Conservation (phyloP, 2,113 vertebrate species). For the Onychostoma macrolepis region DNA sequence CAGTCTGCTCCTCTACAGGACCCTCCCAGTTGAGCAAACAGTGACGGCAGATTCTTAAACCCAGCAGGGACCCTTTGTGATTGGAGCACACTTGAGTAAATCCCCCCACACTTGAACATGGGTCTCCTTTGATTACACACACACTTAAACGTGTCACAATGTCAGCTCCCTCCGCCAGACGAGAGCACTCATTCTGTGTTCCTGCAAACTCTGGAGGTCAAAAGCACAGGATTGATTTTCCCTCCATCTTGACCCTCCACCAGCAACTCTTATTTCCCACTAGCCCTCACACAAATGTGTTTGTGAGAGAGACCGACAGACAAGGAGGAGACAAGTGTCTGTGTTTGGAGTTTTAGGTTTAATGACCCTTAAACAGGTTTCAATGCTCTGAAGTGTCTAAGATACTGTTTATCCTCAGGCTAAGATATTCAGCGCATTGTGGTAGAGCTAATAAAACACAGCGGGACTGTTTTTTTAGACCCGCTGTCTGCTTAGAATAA, state of each 20-base stretch:
- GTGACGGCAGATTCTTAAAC: conserved; percentile 12
- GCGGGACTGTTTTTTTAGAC: no score
- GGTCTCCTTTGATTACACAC: background rate
- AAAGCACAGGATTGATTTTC: conserved; percentile 21
- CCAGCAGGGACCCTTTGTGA: conserved; percentile 2
- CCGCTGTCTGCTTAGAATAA: no score
- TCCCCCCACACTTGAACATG: background rate
- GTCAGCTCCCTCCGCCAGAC: background rate
- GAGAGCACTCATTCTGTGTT: background rate
- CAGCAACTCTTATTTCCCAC: conserved; percentile 26
- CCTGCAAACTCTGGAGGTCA: conserved; percentile 3
- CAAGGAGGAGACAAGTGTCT: background rate
- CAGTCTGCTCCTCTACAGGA: conserved; percentile 24
- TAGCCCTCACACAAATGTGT: background rate
- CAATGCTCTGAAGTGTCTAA: background rate
- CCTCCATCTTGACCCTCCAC: background rate
- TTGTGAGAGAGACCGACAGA: background rate
- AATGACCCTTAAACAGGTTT: conserved; percentile 13
- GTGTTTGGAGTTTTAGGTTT: conserved; percentile 4
- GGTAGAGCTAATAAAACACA: no score
- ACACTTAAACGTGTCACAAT: conserved; percentile 15
- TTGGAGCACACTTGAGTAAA: background rate
- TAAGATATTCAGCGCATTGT: background rate
- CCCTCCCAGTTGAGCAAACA: conserved; percentile 2
- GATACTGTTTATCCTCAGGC: background rate